Evolutionary conservation across 2,888 invertebrate genomes (phyloP).

Genomic region (Lysandra bellargus): DNA sequence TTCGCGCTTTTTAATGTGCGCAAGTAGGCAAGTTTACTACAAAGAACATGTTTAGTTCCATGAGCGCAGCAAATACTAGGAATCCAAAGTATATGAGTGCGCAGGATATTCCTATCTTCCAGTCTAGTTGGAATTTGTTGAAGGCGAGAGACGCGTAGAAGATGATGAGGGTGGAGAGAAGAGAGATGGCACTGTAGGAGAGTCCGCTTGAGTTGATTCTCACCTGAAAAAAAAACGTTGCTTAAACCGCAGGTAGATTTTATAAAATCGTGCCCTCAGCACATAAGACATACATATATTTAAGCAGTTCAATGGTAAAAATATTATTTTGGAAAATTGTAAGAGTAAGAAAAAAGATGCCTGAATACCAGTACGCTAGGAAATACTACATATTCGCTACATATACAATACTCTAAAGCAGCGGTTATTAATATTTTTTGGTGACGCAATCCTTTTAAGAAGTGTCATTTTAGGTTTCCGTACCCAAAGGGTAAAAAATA

Average conservation of each 20-base stretch:
- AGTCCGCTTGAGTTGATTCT: conserved; percentile 88
- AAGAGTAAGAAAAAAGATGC: too few species aligned
- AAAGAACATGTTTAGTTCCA: conserved; percentile 89
- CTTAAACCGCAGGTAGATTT: neutral
- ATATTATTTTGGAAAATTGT: too few species aligned
- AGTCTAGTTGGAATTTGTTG: conserved; percentile 86
- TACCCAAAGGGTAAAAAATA: too few species aligned
- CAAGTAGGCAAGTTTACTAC: conserved; percentile 87
- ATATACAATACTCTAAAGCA: too few species aligned
- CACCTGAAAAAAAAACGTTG: conserved; percentile 61
- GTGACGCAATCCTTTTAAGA: too few species aligned
- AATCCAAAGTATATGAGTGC: conserved; percentile 84
- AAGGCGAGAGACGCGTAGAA: conserved; percentile 83
- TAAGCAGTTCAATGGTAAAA: too few species aligned
- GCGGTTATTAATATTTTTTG: too few species aligned
- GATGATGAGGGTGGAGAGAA: conserved; percentile 86
- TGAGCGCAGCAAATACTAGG: conserved; percentile 84
- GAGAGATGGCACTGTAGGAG: conserved; percentile 86
- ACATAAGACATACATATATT: too few species aligned
- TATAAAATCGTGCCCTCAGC: too few species aligned
- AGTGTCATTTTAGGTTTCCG: too few species aligned
- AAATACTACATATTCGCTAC: too few species aligned
- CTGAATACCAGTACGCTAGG: too few species aligned
- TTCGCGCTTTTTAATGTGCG: conserved; percentile 59
- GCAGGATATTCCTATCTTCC: conserved; percentile 85